Conservation (phyloP, 2,888 invertebrate genomes). For the Chesias legatella region DNA sequence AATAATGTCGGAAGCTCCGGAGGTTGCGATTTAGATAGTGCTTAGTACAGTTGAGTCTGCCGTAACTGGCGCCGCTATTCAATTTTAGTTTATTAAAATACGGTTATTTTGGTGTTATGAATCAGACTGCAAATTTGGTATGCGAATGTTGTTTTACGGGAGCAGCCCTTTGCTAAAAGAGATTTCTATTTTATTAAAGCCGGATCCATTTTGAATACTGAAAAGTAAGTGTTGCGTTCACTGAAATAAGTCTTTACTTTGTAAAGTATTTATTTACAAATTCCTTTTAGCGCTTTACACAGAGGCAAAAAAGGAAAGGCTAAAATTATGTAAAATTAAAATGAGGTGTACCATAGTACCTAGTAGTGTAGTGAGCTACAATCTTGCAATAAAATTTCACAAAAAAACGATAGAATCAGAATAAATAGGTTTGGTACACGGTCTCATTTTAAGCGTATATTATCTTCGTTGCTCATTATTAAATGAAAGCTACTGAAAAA, state of each 20-base stretch:
- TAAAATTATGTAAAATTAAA: too few species aligned
- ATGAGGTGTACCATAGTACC: too few species aligned
- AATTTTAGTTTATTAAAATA: constrained; percentile 62
- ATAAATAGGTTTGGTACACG: too few species aligned
- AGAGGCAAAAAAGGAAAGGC: too few species aligned
- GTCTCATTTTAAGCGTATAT: too few species aligned
- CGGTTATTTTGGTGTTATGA: constrained; percentile 37
- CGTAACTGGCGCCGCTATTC: constrained; percentile 50
- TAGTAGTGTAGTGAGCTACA: too few species aligned
- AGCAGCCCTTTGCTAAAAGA: constrained; percentile 13
- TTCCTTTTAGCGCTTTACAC: too few species aligned
- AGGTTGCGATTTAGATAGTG: constrained; percentile 64
- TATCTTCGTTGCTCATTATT: too few species aligned
- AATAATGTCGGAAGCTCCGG: constrained; percentile 55
- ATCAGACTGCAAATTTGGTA: constrained; percentile 26
- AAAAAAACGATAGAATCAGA: too few species aligned
- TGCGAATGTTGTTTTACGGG: constrained; percentile 20
- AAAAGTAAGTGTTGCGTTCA: constrained; percentile 14
- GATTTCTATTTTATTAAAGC: constrained; percentile 16
- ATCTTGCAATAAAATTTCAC: too few species aligned
- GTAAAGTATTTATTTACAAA: not conserved
- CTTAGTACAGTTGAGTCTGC: constrained; percentile 48
- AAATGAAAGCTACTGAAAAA: too few species aligned
- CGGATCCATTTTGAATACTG: constrained; percentile 15
- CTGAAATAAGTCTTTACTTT: too few species aligned